Evolutionary conservation across 35 echinoderm and acorn worm species (phyloP).

Genomic region (Holothuria glaberrima): DNA sequence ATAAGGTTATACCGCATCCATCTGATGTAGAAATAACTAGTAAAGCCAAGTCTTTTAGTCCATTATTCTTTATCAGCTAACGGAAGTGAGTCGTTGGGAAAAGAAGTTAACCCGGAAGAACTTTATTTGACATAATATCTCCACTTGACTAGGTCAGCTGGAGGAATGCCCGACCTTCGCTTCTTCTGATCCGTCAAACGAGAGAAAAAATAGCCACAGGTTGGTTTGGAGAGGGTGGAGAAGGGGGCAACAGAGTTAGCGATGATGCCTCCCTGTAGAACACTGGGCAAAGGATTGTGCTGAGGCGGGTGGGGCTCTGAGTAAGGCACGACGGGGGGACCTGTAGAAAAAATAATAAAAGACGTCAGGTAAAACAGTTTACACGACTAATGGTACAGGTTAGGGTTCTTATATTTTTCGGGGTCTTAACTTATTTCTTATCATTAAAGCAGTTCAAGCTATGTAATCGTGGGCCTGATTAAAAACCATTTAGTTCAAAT

Average conservation of each 20-base stretch:
- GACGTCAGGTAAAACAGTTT: too few species aligned
- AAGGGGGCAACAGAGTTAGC: slow-evolving; percentile 95
- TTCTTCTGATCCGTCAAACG: slow-evolving; percentile 91
- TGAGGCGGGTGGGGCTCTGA: background rate
- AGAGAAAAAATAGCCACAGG: slow-evolving; percentile 94
- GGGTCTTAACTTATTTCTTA: too few species aligned
- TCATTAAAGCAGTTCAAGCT: too few species aligned
- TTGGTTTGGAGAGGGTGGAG: slow-evolving; percentile 86
- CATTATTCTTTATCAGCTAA: too few species aligned
- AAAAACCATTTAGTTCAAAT: too few species aligned
- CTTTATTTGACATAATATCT: slow-evolving; percentile 94
- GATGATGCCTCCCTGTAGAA: slow-evolving; percentile 52
- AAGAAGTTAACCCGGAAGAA: background rate
- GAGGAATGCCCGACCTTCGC: slow-evolving; percentile 77
- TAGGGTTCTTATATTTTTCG: too few species aligned
- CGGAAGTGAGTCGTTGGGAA: too few species aligned
- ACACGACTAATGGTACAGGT: too few species aligned
- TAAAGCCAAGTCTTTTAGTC: too few species aligned
- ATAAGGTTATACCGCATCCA: too few species aligned
- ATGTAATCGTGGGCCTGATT: too few species aligned
- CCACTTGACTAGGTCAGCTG: slow-evolving; percentile 89
- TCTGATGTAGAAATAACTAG: too few species aligned
- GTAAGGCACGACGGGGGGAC: slow-evolving; percentile 8
- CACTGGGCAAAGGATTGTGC: background rate
- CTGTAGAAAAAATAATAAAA: slow-evolving; percentile 11